Conservation (phyloP, 1,140 invertebrate species). For the Aphelinus atriplicis region DNA sequence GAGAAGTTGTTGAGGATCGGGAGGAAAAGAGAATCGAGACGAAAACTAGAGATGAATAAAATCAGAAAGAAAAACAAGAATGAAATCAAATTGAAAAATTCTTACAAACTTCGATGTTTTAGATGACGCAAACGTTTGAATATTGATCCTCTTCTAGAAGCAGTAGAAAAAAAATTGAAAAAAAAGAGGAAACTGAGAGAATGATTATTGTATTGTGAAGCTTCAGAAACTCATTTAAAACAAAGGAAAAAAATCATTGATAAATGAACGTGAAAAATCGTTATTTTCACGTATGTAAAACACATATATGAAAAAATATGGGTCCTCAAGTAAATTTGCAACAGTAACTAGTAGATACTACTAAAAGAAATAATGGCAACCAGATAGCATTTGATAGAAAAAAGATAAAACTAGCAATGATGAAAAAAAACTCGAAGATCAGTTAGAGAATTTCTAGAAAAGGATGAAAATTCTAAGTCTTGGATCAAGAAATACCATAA, state of each 20-base stretch:
- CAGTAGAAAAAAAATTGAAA: background rate
- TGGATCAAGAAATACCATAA: conserved; percentile 47
- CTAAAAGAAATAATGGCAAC: background rate
- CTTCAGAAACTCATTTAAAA: no score
- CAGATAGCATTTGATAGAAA: background rate
- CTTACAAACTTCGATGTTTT: no score
- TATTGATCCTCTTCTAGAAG: background rate
- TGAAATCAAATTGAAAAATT: no score
- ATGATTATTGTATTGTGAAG: background rate
- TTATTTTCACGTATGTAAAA: background rate
- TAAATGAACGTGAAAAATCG: no score
- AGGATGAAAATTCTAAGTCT: conserved; percentile 44
- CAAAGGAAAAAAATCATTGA: no score
- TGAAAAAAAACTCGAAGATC: background rate
- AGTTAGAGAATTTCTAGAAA: conserved; percentile 43
- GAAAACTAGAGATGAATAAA: no score
- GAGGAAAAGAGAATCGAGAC: no score
- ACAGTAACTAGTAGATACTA: background rate
- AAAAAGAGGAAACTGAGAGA: background rate
- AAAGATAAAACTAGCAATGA: conserved; percentile 15
- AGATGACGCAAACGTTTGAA: no score
- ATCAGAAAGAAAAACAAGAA: no score
- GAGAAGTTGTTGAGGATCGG: no score
- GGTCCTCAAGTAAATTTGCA: background rate
- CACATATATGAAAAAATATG: conserved; percentile 14